Evolutionary conservation across 2,888 invertebrate genomes (phyloP).

Genomic region (Chaetoderma sp.): DNA sequence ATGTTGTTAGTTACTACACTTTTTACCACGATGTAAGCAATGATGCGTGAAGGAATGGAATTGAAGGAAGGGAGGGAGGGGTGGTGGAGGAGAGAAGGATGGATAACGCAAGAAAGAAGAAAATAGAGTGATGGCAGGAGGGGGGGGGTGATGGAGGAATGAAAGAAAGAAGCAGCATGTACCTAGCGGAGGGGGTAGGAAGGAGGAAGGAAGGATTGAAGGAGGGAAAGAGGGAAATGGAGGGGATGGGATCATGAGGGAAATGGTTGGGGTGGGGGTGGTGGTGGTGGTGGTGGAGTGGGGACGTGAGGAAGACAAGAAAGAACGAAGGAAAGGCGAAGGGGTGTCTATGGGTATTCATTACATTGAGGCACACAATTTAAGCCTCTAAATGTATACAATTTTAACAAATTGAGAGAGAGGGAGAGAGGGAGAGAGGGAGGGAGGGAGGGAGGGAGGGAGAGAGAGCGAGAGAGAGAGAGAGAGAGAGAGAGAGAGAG

Average conservation of each 20-base stretch:
- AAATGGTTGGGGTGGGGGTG: not conserved
- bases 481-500: conserved; percentile 26
- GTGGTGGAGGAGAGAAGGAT: not conserved
- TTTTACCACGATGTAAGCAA: no score
- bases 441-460: conserved; percentile 24
- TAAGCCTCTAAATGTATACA: not conserved
- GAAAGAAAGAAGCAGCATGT: not conserved
- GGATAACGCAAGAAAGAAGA: conserved; percentile 4
- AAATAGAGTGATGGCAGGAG: not conserved
- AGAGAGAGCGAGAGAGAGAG: no score
- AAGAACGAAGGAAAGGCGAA: not conserved
- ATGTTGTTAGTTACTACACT: no score
- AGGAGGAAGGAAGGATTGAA: not conserved
- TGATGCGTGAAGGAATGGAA: no score
- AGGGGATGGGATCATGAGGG: not conserved
- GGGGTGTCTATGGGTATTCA: not conserved
- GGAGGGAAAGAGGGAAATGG: not conserved
- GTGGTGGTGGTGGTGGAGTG: not conserved
- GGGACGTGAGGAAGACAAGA: not conserved
- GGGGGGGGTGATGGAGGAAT: not conserved
- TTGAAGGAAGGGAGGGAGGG: not conserved
- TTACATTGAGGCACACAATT: not conserved
- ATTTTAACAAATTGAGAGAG: no score
- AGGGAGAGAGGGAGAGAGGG: conserved; percentile 18
- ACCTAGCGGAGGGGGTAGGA: not conserved